These are phyloP conservation scores for Parochlus steinenii DNA, from an alignment of 2,888 invertebrate genomes.

Conservation along the genomic window DNA sequence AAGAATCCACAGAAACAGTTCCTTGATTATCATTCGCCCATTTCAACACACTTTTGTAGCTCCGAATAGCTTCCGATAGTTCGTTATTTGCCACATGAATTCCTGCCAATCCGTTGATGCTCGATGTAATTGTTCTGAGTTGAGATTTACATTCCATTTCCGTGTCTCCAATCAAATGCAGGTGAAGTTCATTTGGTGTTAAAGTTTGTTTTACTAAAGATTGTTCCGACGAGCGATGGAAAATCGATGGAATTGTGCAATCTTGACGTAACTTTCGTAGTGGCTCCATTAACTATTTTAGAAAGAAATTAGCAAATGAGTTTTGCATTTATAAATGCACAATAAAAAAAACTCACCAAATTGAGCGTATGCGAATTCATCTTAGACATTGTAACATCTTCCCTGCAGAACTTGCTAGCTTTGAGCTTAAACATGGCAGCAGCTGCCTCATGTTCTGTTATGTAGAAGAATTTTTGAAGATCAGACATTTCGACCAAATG, in stretches of 20 bases:
- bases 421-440: constrained; percentile 32
- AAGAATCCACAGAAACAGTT: constrained; percentile 40
- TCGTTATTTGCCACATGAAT: constrained; percentile 38
- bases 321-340: constrained; percentile 6
- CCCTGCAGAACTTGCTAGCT: constrained; percentile 26
- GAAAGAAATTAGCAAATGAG: too few species aligned
- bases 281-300: constrained; percentile 39
- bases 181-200: constrained; percentile 46
- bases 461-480: constrained; percentile 56
- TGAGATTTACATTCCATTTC: constrained; percentile 42
- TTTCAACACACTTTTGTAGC: constrained; percentile 42
- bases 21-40: constrained; percentile 26
- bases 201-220: constrained; percentile 35
- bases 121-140: constrained; percentile 41
- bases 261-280: constrained; percentile 49
- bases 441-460: constrained; percentile 38
- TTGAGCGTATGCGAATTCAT: constrained; percentile 32
- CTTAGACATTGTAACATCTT: constrained; percentile 30
- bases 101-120: constrained; percentile 53
- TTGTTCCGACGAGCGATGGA: constrained; percentile 33
- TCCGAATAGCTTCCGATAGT: constrained; percentile 36
- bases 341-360: constrained; percentile 12
- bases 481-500: constrained; percentile 50
- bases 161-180: constrained; percentile 44
- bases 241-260: constrained; percentile 51